These are phyloP conservation scores for Solenopsis invicta DNA, from an alignment of 1,140 invertebrate genomes.

Conservation along the genomic window DNA sequence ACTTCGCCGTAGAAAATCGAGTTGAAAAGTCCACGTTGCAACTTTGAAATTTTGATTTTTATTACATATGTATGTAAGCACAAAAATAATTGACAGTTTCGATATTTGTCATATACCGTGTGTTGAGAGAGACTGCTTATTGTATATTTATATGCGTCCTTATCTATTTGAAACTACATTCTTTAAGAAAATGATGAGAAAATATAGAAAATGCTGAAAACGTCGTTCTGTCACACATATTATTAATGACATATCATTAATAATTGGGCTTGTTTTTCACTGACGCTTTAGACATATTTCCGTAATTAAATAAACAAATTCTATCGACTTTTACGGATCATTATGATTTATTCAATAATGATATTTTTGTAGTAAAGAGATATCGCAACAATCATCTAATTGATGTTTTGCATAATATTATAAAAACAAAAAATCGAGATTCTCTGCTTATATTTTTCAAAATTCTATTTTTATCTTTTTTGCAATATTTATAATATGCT, in stretches of 20 bases:
- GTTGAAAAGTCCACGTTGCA: not conserved
- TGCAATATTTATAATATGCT: not conserved
- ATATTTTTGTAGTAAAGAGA: not conserved
- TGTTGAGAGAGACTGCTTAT: not conserved
- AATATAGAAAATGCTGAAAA: not conserved
- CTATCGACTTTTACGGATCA: not conserved
- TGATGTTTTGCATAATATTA: slow-evolving; percentile 3
- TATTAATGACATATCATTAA: not conserved
- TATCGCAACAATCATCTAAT: not conserved
- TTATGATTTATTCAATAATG: not conserved
- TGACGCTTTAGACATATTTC: not conserved
- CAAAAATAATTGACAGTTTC: not conserved
- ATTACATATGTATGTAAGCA: no score
- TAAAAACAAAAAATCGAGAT: not conserved
- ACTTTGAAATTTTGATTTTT: slow-evolving; percentile 1
- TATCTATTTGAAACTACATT: not conserved
- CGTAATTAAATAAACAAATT: not conserved
- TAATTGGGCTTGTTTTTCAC: not conserved
- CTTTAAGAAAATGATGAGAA: not conserved
- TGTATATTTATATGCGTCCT: not conserved
- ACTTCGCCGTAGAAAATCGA: not conserved
- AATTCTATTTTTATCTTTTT: not conserved
- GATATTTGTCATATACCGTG: not conserved
- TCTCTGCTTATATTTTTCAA: not conserved
- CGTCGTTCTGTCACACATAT: not conserved